Percentiles rank a stretch among this genome's conserved stretches.
Conservation (phyloP, 2,797 vertebrate species). For the Buphagus erythrorhynchus region DNA sequence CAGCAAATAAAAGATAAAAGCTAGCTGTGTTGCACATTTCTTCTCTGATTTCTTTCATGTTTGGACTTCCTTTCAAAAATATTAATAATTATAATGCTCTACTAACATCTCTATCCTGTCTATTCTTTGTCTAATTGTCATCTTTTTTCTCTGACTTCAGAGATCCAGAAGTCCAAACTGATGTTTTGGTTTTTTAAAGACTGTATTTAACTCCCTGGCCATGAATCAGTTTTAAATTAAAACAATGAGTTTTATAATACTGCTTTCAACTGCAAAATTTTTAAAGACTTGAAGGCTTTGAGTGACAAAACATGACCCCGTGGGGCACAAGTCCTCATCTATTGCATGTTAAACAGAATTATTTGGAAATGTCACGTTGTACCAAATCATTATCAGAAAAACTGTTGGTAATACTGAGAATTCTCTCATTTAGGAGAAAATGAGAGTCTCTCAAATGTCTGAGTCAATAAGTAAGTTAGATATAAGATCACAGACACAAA, state of each 20-base stretch:
- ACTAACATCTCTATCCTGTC: background rate
- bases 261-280: background rate
- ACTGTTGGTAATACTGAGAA: background rate
- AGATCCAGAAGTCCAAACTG: background rate
- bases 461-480: background rate
- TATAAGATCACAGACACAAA: background rate
- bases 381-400: background rate
- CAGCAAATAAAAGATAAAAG: slow-evolving; percentile 47
- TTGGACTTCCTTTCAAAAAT: slow-evolving; percentile 30
- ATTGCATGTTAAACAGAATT: background rate
- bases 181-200: background rate
- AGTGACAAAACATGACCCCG: background rate
- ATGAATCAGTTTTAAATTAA: background rate
- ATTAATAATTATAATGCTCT: background rate
- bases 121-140: background rate
- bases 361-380: background rate
- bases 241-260: background rate
- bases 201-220: background rate
- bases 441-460: background rate
- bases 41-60: slow-evolving; percentile 44
- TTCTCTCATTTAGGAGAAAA: background rate
- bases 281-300: background rate
- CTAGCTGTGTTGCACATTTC: background rate
- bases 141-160: background rate
- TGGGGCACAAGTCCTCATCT: background rate